A percentile compares a stretch with the other conserved stretches of the same genome.
phyloP scores from a whole-genome alignment of 2,113 vertebrate species.

The Ornithorhynchus anatinus region DNA sequence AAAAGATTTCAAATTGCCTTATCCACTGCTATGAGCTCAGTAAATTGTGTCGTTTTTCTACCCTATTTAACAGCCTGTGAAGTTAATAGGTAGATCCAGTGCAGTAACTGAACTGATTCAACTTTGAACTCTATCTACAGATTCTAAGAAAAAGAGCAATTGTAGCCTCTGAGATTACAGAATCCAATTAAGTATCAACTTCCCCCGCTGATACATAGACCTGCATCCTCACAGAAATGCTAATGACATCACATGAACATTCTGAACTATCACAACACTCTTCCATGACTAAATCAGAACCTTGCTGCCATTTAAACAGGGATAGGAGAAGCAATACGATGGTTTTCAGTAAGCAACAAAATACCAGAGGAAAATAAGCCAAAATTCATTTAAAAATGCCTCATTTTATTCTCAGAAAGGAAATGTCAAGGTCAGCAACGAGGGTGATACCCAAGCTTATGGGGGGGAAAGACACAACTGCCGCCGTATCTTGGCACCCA shows the following conservation, averaged over 20 bases:
- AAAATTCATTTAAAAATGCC: constrained; percentile 7
- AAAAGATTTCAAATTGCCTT: constrained; percentile 17
- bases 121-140: constrained; percentile 49
- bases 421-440: constrained; percentile 31
- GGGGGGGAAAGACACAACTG: too few relatives aligned
- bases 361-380: constrained; percentile 29
- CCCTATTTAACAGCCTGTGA: constrained; percentile 51
- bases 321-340: constrained; percentile 19
- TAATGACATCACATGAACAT: constrained; percentile 14
- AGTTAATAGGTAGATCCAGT: constrained; percentile 44
- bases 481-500: too few relatives aligned
- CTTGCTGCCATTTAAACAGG: constrained; percentile 24
- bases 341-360: constrained; percentile 7
- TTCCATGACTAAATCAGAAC: constrained; percentile 37
- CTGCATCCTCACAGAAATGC: constrained; percentile 29
- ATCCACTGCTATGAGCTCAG: constrained; percentile 29
- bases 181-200: constrained; percentile 56
- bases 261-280: constrained; percentile 21
- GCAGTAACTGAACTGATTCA: constrained; percentile 19
- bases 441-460: constrained; percentile 1
- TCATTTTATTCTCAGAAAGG: constrained; percentile 14
- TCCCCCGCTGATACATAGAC: constrained; percentile 51
- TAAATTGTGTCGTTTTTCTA: constrained; percentile 18
- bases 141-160: constrained; percentile 52
- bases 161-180: constrained; percentile 26